A percentile compares a stretch with the other conserved stretches of the same genome.
These are phyloP conservation scores for Bicyclus anynana DNA, from an alignment of 1,140 invertebrate species.

Conservation along the genomic window DNA sequence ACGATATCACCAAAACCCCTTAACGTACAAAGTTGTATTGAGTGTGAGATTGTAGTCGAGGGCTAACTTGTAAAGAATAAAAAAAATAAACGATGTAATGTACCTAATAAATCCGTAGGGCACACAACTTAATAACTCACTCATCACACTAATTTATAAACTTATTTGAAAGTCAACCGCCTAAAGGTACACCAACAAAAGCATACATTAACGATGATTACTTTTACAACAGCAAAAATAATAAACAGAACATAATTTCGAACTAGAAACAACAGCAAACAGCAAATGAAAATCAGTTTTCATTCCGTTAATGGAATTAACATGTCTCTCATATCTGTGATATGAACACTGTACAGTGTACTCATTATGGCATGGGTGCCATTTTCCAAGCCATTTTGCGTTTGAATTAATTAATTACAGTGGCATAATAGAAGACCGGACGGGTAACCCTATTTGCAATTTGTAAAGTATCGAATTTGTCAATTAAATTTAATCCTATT, in stretches of 20 bases:
- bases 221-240: not conserved
- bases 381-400: constrained; percentile 7
- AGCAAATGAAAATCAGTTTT: constrained; percentile 7
- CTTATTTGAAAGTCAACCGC: too few species aligned
- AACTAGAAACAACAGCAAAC: not conserved
- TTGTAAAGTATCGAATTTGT: not conserved
- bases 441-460: not conserved
- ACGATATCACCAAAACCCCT: too few species aligned
- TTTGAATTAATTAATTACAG: constrained; percentile 5
- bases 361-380: constrained; percentile 3
- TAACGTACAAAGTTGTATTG: too few species aligned
- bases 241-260: not conserved
- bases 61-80: too few species aligned
- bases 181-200: too few species aligned
- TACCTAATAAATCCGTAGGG: too few species aligned
- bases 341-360: not conserved
- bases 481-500: not conserved
- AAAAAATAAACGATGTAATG: too few species aligned
- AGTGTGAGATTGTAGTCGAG: too few species aligned
- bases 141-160: too few species aligned
- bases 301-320: constrained; percentile 8
- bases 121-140: not conserved
- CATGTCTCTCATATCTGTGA: constrained; percentile 7
- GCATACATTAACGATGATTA: not conserved
- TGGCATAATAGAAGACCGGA: not conserved